Conservation (phyloP, 37 sponge, comb jelly and placozoan species). For the Spongilla lacustris region DNA sequence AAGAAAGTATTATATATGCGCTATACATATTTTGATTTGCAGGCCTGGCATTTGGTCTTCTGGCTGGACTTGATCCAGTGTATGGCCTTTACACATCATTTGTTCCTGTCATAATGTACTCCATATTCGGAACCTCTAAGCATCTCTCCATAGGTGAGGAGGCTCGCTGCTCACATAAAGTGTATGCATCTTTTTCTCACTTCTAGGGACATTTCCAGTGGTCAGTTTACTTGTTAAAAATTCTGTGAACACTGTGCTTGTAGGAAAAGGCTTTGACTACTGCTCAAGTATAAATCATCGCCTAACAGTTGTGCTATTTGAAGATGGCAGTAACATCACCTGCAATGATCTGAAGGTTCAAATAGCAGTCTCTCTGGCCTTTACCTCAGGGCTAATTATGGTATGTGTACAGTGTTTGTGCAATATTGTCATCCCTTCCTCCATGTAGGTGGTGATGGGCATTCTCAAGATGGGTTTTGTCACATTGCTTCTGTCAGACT, state of each 20-base stretch:
- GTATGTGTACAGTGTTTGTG: too few species aligned
- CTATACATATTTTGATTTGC: background rate
- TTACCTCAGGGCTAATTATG: conserved; percentile 71
- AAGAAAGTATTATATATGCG: too few species aligned
- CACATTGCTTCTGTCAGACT: conserved; percentile 80
- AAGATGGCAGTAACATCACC: conserved; percentile 3
- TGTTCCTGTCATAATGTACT: conserved; percentile 68
- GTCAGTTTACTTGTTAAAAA: conserved; percentile 66
- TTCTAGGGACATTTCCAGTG: conserved; percentile 79
- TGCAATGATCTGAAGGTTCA: conserved; percentile 33
- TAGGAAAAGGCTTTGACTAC: too few species aligned
- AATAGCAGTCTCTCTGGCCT: conserved; percentile 59
- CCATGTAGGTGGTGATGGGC: conserved; percentile 41
- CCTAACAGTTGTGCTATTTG: background rate
- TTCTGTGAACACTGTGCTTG: conserved; percentile 33
- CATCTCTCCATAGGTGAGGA: conserved; percentile 78
- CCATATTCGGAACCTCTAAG: conserved; percentile 83
- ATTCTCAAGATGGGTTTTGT: conserved; percentile 69
- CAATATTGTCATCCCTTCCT: background rate
- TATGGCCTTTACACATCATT: conserved; percentile 83
- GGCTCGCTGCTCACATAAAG: background rate
- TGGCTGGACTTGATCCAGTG: conserved; percentile 71
- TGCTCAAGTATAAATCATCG: too few species aligned
- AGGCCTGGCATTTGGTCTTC: conserved; percentile 80
- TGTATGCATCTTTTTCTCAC: background rate